Base-by-base conservation (phyloP, 2,888 invertebrate genomes). In the Theodoxus fluviatilis region DNA sequence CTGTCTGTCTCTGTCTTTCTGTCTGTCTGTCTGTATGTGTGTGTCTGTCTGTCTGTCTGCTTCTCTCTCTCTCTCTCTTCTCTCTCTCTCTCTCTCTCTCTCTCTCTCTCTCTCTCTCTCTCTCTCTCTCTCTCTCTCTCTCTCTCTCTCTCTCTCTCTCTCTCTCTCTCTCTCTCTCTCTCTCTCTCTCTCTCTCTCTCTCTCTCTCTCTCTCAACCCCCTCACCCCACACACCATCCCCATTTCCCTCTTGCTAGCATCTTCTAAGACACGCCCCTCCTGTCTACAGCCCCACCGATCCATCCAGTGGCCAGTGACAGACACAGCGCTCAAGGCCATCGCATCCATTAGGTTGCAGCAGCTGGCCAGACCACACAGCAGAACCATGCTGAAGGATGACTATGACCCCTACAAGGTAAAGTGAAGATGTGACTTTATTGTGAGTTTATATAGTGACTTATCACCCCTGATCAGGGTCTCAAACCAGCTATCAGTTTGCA, bases 381-480 rank as follows among this genome's bases (percentile, higher is more conserved):
- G 83, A 22, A 79, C 81, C n/a, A 75, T 82, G 77, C 77, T 80
- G 28, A 81, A 80, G 55, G 83, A 85, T 68, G 85, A 85, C 73
- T 85, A 76, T 61, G 85, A 85, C 68, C 84, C 84, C 0, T 85
- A 84, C 74, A 78, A 76, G 72, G 81, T 85, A n/a, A n/a, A n/a
- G n/a, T n/a, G n/a, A n/a, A n/a, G n/a, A n/a, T n/a, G n/a, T n/a
- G n/a, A n/a, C n/a, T n/a, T n/a, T n/a, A n/a, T n/a, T n/a, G n/a
- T n/a, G n/a, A n/a, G n/a, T n/a, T n/a, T n/a, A n/a, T n/a, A n/a
- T n/a, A n/a, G n/a, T n/a, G n/a, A n/a, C n/a, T n/a, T n/a, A n/a
- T n/a, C n/a, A n/a, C n/a, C n/a, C n/a, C n/a, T n/a, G n/a, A n/a
- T n/a, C n/a, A n/a, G n/a, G n/a, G n/a, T n/a, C n/a, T n/a, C n/a